Conservation (phyloP, 2,888 invertebrate species). For the Coelinius sp. region DNA sequence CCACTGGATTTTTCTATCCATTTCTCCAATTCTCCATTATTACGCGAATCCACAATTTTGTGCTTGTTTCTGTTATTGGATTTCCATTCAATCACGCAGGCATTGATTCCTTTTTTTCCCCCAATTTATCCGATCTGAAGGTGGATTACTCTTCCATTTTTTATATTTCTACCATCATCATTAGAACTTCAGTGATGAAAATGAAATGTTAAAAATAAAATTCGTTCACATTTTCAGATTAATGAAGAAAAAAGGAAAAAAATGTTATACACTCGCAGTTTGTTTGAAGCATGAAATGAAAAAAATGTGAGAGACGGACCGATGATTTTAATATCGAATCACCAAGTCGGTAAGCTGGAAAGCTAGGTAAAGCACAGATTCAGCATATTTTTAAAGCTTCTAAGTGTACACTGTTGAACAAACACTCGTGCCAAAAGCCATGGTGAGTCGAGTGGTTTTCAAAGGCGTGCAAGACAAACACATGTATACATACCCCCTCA, state of each 20-base stretch:
- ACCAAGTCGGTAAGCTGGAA: conserved; percentile 14
- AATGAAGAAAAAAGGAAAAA: background rate
- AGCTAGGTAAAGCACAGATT: conserved; percentile 1
- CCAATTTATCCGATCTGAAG: background rate
- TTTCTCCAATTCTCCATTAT: background rate
- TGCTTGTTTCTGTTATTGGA: conserved; percentile 5
- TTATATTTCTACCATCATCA: background rate
- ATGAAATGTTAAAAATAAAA: background rate
- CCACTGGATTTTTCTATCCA: background rate
- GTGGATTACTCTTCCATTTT: background rate
- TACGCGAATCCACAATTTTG: background rate
- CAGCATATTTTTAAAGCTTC: conserved; percentile 1
- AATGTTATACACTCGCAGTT: background rate
- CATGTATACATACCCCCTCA: background rate
- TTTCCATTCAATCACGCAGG: background rate
- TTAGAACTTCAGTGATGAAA: background rate
- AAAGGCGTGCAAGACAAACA: conserved; percentile 7
- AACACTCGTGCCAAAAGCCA: background rate
- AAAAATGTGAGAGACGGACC: background rate
- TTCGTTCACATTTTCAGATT: background rate
- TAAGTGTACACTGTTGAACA: background rate
- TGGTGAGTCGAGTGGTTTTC: background rate
- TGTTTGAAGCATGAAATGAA: no score
- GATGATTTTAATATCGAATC: conserved; percentile 15
- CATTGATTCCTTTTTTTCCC: background rate